Conservation (phyloP, 2,797 vertebrate genomes). For the Falco novaeseelandiae region DNA sequence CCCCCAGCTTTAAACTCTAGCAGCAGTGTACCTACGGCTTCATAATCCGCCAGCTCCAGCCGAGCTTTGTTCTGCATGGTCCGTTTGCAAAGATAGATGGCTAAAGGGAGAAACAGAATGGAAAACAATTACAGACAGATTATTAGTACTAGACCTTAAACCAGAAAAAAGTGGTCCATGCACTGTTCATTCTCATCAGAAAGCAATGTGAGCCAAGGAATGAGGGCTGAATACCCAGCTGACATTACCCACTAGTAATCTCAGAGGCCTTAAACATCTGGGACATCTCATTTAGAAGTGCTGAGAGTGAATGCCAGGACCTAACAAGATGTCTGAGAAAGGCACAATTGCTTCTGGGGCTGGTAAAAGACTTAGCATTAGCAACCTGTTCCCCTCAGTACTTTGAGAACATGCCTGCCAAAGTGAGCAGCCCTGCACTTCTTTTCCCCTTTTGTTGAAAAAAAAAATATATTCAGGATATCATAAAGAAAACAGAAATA, state of each 20-base stretch:
- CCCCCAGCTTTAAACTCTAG: constrained; percentile 19
- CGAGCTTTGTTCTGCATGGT: constrained; percentile 99
- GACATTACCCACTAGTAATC: neutral
- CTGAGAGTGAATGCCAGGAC: neutral
- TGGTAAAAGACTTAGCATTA: neutral
- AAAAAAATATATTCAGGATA: neutral
- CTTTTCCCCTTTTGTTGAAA: neutral
- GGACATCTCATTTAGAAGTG: neutral
- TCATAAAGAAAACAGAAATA: neutral
- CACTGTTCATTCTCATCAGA: neutral
- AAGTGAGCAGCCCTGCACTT: neutral
- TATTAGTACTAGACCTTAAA: neutral
- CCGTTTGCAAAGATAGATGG: constrained; percentile 97
- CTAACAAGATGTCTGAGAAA: neutral
- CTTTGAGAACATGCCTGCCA: neutral
- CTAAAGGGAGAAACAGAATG: constrained; percentile 74
- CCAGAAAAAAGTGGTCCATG: neutral
- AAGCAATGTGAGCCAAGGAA: neutral
- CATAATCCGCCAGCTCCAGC: constrained; percentile 94
- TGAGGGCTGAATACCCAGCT: neutral
- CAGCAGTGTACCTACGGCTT: constrained; percentile 89
- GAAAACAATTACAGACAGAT: constrained; percentile 16
- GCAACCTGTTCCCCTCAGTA: neutral
- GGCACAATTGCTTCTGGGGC: neutral
- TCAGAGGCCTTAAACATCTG: neutral